phyloP scores from a whole-genome alignment of 2,113 vertebrate species.

The Elgaria multicarinata region DNA sequence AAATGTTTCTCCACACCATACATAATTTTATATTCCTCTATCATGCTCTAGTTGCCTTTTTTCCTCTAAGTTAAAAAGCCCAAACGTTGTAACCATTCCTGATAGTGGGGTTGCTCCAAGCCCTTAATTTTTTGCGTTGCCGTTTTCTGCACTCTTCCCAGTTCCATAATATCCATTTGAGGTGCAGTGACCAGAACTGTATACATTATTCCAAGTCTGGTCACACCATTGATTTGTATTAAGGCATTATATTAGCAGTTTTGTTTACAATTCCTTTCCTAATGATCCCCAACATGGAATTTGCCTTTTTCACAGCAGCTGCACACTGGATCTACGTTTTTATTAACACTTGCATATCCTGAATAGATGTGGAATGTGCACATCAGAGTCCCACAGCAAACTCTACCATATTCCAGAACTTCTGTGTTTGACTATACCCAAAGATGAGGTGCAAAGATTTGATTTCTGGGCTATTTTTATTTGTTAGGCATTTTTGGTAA shows the following conservation, averaged over 20 bases:
- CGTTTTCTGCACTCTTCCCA: too few species aligned
- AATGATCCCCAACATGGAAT: background rate
- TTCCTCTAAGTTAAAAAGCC: too few species aligned
- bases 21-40: background rate
- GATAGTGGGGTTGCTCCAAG: too few species aligned
- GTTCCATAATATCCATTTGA: too few species aligned
- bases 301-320: background rate
- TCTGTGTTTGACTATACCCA: background rate
- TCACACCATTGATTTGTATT: background rate
- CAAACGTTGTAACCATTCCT: too few species aligned
- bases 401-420: background rate
- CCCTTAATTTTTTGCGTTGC: too few species aligned
- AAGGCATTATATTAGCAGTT: background rate
- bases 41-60: background rate
- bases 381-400: background rate
- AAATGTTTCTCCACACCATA: background rate
- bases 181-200: too few species aligned
- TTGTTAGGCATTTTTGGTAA: background rate
- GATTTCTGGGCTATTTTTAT: background rate
- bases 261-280: background rate
- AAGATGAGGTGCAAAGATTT: background rate
- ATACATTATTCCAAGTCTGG: background rate
- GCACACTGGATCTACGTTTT: background rate
- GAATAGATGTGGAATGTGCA: background rate
- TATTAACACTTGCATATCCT: background rate